These are phyloP conservation scores for Cygnus olor DNA, from an alignment of 2,797 vertebrate species.

Conservation along the genomic window DNA sequence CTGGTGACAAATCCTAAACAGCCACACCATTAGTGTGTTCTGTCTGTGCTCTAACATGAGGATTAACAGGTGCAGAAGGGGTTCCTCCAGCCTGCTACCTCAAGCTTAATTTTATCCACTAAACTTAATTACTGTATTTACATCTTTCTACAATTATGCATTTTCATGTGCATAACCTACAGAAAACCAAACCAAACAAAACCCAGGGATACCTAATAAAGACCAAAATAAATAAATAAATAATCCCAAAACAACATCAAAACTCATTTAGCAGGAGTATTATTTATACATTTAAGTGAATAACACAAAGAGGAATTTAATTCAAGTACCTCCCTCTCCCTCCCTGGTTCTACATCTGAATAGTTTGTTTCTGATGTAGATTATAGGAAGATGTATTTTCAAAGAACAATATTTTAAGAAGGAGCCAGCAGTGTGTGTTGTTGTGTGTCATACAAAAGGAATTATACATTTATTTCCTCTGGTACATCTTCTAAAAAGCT, in stretches of 20 bases:
- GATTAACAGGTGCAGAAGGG: background rate
- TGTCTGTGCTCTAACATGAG: background rate
- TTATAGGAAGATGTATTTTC: background rate
- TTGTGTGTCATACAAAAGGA: background rate
- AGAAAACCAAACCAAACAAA: background rate
- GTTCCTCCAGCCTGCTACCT: background rate
- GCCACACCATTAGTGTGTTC: background rate
- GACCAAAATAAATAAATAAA: background rate
- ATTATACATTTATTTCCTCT: background rate
- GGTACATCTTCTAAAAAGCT: background rate
- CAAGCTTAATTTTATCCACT: background rate
- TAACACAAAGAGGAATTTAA: background rate
- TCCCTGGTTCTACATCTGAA: background rate
- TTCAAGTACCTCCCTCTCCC: background rate
- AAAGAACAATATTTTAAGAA: background rate
- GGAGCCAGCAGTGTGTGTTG: background rate
- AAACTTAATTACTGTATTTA: constrained; percentile 18
- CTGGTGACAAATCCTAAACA: background rate
- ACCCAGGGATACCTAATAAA: background rate
- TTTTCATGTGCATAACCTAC: background rate
- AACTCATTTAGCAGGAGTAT: background rate
- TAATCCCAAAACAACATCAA: too few relatives aligned
- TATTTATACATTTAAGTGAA: background rate
- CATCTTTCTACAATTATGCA: background rate
- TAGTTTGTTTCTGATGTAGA: background rate